Percentiles rank a stretch among this genome's conserved stretches.
phyloP scores from a whole-genome alignment of 2,797 vertebrate species.

The Lepilemur septentrionalis region DNA sequence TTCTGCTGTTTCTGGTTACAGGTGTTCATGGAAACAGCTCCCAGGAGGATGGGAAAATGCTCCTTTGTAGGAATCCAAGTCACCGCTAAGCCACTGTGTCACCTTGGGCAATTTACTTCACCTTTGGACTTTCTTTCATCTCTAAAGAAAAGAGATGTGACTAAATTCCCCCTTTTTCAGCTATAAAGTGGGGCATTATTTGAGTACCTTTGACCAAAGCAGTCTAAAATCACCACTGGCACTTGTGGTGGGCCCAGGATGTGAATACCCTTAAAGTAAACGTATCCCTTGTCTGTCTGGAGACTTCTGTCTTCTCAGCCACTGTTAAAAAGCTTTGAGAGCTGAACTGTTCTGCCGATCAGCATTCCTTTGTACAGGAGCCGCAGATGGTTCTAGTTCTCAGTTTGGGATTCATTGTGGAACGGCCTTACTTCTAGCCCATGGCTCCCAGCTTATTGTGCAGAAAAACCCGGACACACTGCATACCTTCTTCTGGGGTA shows the following conservation, averaged over 20 bases:
- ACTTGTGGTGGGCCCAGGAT: too few relatives aligned
- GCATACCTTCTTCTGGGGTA: background rate
- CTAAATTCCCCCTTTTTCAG: background rate
- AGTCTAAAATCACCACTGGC: background rate
- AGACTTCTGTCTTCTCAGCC: background rate
- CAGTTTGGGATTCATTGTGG: background rate
- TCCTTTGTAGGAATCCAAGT: background rate
- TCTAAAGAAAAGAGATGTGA: background rate
- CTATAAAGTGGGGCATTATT: background rate
- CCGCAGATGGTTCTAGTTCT: background rate
- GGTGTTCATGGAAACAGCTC: background rate
- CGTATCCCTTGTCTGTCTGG: background rate
- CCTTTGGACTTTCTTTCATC: background rate
- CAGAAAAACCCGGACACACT: background rate
- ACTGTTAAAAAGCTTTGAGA: background rate
- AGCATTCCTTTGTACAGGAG: background rate
- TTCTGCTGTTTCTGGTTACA: background rate
- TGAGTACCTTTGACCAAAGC: background rate
- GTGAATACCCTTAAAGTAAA: background rate
- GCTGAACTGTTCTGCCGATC: background rate
- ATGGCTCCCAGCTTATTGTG: background rate
- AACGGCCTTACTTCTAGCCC: background rate
- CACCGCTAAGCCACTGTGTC: background rate
- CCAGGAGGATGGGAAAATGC: background rate
- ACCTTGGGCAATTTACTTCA: background rate